Conservation (phyloP, 2,888 invertebrate genomes). For the Alcis repandata region DNA sequence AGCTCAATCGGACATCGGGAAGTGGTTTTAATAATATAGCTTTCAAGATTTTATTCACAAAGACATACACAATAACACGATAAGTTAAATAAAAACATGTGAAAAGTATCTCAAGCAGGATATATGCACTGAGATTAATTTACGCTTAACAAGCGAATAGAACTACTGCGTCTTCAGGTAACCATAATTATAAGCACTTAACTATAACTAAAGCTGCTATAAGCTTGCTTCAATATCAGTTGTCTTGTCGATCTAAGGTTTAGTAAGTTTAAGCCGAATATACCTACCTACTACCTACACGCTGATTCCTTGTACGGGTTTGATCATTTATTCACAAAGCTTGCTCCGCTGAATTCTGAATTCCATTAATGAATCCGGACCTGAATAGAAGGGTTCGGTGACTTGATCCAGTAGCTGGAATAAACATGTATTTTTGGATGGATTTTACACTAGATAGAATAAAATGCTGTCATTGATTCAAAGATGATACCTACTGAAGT, state of each 20-base stretch:
- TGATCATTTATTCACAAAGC: conserved; percentile 43
- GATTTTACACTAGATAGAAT: neutral
- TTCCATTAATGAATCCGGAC: conserved; percentile 46
- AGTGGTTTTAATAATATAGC: too few species aligned
- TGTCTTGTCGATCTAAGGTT: conserved; percentile 11
- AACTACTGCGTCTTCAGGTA: neutral
- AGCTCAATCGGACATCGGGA: too few species aligned
- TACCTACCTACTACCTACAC: too few species aligned
- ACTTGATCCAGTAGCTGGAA: conserved; percentile 18
- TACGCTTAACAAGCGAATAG: too few species aligned
- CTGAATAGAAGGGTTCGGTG: conserved; percentile 15
- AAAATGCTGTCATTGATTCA: too few species aligned
- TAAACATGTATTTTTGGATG: neutral
- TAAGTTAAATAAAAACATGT: too few species aligned
- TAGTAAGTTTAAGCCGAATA: conserved; percentile 2
- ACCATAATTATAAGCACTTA: neutral
- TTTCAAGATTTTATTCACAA: too few species aligned
- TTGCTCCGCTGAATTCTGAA: conserved; percentile 41
- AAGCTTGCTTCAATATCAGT: conserved; percentile 11
- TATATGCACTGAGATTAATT: too few species aligned
- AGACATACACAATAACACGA: too few species aligned
- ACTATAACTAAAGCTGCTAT: too few species aligned
- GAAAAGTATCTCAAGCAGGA: too few species aligned
- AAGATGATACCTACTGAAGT: neutral
- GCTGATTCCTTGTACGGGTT: conserved; percentile 21